Evolutionary conservation across 2,113 vertebrate species (phyloP), one percentile per base, ranked within the genome.

Genomic region (Vidua chalybeata): DNA sequence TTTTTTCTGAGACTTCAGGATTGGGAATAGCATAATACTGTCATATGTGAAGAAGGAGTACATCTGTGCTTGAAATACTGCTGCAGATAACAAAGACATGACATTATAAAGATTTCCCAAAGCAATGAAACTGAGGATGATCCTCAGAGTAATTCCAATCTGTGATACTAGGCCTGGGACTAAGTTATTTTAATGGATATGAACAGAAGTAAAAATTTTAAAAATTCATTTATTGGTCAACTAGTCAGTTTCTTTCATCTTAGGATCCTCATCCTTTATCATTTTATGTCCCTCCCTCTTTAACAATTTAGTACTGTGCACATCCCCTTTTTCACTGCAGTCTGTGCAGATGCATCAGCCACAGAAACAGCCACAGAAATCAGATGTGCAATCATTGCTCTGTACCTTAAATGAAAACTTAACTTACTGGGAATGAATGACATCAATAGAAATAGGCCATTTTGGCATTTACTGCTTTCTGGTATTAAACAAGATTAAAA

Each of bases 381-480:
- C 26, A 91, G 75, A 79, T 23, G 11, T 59, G 30, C 43, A 69
- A 30, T 52, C 35, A 9, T 67, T 67, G 45, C 54, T 76, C 33
- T 63, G 71, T 82, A 89, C 68, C 56, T 90, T 77, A 77, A 80
- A 73, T 61, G 31, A 95, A 96, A 95, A 49, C 28, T 72, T 55
- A 95, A 66, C 23, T 43, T 89, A 39, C 1, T 51, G 64, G 43
- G 46, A 76, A 86, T 39, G 20, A 81, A 59, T 61, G 6, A 54
- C 79, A 84, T 79, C 51, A 64, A 15, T 90, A 77, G 67, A 91
- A 94, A 87, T 41, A 56, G 33, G 23, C 33, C n/a, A 61, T 86
- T 74, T 89, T 68, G 83, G 67, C 80, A 78, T 91, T 89, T 84
- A 89, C 49, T 92, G 91, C 88, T 81, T 95, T 84, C 66, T 93